A percentile compares a stretch with the other conserved stretches of the same genome.
phyloP scores from a whole-genome alignment of 2,888 invertebrate species.

The Nineta flava region DNA sequence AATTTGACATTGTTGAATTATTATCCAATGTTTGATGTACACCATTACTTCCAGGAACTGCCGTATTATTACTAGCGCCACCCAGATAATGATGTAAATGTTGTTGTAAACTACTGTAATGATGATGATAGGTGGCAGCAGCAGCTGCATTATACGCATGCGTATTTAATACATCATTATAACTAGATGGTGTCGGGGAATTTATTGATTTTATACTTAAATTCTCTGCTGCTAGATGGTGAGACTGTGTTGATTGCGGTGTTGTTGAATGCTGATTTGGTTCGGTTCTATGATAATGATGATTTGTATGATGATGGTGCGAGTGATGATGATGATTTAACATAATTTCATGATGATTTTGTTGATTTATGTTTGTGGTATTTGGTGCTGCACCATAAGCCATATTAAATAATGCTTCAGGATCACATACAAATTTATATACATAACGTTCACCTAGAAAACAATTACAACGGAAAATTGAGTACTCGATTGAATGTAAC shows the following conservation, averaged over 20 bases:
- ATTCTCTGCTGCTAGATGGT: constrained; percentile 20
- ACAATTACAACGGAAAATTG: background rate
- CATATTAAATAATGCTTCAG: constrained; percentile 78
- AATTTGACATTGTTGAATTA: background rate
- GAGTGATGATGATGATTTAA: constrained; percentile 10
- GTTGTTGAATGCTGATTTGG: constrained; percentile 9
- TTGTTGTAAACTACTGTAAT: constrained; percentile 5
- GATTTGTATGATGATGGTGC: background rate
- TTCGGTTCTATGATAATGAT: background rate
- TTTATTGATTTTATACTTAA: constrained; percentile 20
- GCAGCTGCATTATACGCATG: constrained; percentile 2
- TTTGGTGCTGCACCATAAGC: constrained; percentile 37
- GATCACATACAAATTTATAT: constrained; percentile 93
- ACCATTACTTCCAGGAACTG: too few relatives aligned
- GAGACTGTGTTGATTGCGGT: constrained; percentile 15
- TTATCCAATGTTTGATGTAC: background rate
- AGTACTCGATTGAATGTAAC: background rate
- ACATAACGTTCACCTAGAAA: constrained; percentile 79
- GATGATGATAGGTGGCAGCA: background rate
- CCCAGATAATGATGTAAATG: constrained; percentile 8
- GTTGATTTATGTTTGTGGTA: constrained; percentile 11
- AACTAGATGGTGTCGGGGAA: constrained; percentile 23
- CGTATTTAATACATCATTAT: constrained; percentile 25
- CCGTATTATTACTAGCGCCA: background rate
- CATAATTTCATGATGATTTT: background rate